phyloP scores from a whole-genome alignment of 2,888 invertebrate species.

The Eupithecia subfuscata region DNA sequence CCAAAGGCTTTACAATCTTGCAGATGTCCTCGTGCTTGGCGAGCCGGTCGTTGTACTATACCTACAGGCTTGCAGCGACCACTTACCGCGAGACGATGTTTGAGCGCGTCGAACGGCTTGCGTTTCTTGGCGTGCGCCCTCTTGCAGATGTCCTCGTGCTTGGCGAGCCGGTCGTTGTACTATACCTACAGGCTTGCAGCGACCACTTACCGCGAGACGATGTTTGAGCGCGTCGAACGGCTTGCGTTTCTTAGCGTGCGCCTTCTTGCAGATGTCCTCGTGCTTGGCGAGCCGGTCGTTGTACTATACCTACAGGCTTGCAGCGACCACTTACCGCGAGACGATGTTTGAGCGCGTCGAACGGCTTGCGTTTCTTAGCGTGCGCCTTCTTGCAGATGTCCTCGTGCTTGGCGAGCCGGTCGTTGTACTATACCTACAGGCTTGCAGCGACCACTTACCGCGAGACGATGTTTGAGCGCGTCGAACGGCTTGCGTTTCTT shows the following conservation, averaged over 20 bases:
- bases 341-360: slow-evolving; percentile 96
- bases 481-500: slow-evolving; percentile 97
- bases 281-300: slow-evolving; percentile 91
- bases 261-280: slow-evolving; percentile 92
- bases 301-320: too few relatives aligned
- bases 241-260: slow-evolving; percentile 92
- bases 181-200: too few relatives aligned
- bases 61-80: not conserved
- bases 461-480: slow-evolving; percentile 93
- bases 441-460: slow-evolving; percentile 58
- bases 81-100: slow-evolving; percentile 71
- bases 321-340: slow-evolving; percentile 76
- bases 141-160: too few relatives aligned
- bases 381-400: slow-evolving; percentile 92
- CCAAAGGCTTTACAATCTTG: too few relatives aligned
- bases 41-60: too few relatives aligned
- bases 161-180: too few relatives aligned
- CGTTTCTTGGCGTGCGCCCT: slow-evolving; percentile 90
- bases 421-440: slow-evolving; percentile 58
- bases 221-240: slow-evolving; percentile 84
- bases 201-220: slow-evolving; percentile 71
- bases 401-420: slow-evolving; percentile 92
- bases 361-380: slow-evolving; percentile 93
- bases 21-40: too few relatives aligned
- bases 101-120: slow-evolving; percentile 88